Evolutionary conservation across 2,888 invertebrate species (phyloP).

Genomic region (Callinectes sapidus): DNA sequence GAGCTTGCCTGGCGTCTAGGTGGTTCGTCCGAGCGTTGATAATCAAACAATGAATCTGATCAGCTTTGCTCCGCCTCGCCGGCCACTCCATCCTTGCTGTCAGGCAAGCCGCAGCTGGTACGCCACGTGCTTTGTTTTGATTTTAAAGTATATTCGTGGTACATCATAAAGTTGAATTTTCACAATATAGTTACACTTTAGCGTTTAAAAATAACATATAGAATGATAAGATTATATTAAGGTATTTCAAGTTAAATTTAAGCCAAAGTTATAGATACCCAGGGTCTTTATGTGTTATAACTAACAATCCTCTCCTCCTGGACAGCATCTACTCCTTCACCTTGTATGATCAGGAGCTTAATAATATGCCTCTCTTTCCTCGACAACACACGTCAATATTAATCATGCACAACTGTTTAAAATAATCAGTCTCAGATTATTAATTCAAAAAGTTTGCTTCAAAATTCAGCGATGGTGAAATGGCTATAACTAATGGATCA

Average conservation of each 20-base stretch:
- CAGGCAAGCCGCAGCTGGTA: slow-evolving; percentile 46
- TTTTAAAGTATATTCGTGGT: slow-evolving; percentile 59
- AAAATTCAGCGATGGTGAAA: slow-evolving; percentile 66
- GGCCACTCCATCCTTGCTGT: neutral
- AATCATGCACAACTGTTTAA: slow-evolving; percentile 39
- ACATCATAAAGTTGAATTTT: slow-evolving; percentile 51
- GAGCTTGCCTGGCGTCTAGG: slow-evolving; percentile 51
- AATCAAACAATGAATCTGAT: neutral
- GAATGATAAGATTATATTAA: slow-evolving; percentile 53
- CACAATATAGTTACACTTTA: slow-evolving; percentile 38
- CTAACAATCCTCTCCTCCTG: slow-evolving; percentile 61
- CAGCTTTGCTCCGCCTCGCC: neutral
- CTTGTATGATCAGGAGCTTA: slow-evolving; percentile 36
- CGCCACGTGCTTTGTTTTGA: slow-evolving; percentile 58
- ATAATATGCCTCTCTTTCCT: slow-evolving; percentile 41
- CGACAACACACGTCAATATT: slow-evolving; percentile 59
- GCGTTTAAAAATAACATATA: slow-evolving; percentile 46
- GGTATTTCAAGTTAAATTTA: slow-evolving; percentile 53
- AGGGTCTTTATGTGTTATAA: slow-evolving; percentile 46
- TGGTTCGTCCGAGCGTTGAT: neutral
- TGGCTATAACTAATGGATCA: slow-evolving; percentile 64
- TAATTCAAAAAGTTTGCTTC: slow-evolving; percentile 40
- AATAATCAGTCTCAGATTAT: neutral
- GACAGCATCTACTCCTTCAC: slow-evolving; percentile 54
- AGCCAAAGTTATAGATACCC: slow-evolving; percentile 48